Base-by-base conservation (phyloP, 2,113 vertebrate genomes). In the Tragelaphus strepsiceros region DNA sequence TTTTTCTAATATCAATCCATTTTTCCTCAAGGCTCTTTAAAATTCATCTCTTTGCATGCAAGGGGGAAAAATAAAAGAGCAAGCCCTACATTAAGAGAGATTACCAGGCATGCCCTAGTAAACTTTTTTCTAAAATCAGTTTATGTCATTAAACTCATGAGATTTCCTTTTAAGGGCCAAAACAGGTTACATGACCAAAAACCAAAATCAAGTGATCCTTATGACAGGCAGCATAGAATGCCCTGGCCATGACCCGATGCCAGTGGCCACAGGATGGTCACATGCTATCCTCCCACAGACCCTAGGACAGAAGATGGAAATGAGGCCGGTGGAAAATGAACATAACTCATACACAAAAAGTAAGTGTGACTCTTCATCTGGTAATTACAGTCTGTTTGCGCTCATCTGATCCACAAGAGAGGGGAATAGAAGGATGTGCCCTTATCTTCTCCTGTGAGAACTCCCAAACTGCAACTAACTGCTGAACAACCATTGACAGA, bases 21-120 rank as follows among this genome's bases (percentile, higher is more conserved):
- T 98, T 98, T 87, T 96, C 95, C 96, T 97, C 53, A 88, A 83
- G 39, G 3, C 59, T 93, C 7, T 32, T 92, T 64, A 74, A 96
- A 86, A 91, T 32, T 28, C 46, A 56, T 49, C 62, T 80, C 22
- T 35, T 46, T 39, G 62, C 32, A 67, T 89, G 59, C 22, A n/a
- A 87, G 16, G 4, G 4, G 16, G 4, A 67, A 56, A 46, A 62
- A 54, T 39, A 54, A 78, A 26, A 22, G 22, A 64, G 35, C 24
- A n/a, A 88, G 56, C 12, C 56, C 22, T 24, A 17, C 22, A 22
- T 84, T n/a, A n/a, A 71, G 62, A 90, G 12, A 92, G 28, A 64
- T 26, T 53, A 24, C 16, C 39, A 43, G 46, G 53, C 53, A 81
- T 13, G 6, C 11, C 90, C 26, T 43, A 46, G 15, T n/a, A 77